These are phyloP conservation scores for Chunga burmeisteri DNA, from an alignment of 2,113 vertebrate species.

Conservation along the genomic window DNA sequence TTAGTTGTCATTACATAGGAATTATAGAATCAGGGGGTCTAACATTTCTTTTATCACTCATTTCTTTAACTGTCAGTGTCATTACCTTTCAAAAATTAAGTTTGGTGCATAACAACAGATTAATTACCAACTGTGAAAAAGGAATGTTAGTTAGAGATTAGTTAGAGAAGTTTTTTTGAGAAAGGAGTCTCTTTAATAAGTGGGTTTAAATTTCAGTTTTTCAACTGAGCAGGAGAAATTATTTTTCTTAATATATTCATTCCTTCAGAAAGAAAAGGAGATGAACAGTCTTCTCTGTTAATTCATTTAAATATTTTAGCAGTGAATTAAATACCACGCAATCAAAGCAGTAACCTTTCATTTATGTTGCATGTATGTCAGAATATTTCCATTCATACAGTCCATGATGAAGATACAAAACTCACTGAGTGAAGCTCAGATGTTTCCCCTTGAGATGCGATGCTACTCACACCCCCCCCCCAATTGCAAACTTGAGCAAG, in stretches of 20 bases:
- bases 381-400: background rate
- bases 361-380: background rate
- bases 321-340: background rate
- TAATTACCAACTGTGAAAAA: constrained; percentile 21
- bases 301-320: constrained; percentile 3
- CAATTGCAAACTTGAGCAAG: background rate
- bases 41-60: constrained; percentile 51
- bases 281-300: background rate
- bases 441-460: background rate
- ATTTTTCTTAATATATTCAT: background rate
- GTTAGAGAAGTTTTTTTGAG: background rate
- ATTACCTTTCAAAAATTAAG: constrained; percentile 59
- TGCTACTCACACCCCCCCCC: background rate
- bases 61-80: constrained; percentile 58
- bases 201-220: background rate
- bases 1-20: constrained; percentile 55
- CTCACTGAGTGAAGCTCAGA: accelerated
- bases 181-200: background rate
- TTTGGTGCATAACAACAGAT: background rate
- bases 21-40: constrained; percentile 46
- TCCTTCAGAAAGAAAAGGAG: background rate
- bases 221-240: background rate
- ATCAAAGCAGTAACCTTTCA: background rate
- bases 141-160: background rate
- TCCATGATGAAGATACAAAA: background rate